Evolutionary conservation across 2,113 vertebrate species (phyloP).

Genomic region (Loxodonta africana): DNA sequence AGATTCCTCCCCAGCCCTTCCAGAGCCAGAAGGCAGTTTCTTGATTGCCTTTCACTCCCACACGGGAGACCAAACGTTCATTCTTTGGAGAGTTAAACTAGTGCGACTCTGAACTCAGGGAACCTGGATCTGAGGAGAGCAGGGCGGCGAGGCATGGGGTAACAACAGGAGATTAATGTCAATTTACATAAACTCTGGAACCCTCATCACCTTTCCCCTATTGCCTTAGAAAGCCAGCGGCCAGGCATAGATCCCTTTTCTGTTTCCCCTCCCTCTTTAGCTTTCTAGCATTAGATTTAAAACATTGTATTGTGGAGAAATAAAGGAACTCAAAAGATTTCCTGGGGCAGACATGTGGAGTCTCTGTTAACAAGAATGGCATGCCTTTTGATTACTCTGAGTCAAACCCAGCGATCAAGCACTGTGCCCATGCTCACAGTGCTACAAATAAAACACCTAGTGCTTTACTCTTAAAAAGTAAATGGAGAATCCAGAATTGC

Average conservation of each 20-base stretch:
- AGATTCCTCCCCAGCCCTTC: neutral
- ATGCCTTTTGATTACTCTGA: neutral
- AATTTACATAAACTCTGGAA: neutral
- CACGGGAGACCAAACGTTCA: neutral
- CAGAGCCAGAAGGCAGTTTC: neutral
- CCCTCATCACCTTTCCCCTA: neutral
- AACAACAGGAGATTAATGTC: neutral
- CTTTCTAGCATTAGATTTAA: neutral
- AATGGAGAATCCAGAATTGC: neutral
- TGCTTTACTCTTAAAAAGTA: neutral
- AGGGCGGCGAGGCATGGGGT: no score
- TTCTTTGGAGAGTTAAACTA: slow-evolving; percentile 14
- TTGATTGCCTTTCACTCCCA: neutral
- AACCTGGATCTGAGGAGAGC: neutral
- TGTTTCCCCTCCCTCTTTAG: neutral
- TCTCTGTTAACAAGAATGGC: neutral
- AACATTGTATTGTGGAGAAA: neutral
- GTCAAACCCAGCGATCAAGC: neutral
- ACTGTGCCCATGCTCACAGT: neutral
- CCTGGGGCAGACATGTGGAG: neutral
- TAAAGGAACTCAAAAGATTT: neutral
- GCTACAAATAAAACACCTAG: neutral
- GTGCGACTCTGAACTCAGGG: neutral
- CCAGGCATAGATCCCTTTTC: neutral
- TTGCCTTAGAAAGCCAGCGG: neutral